phyloP scores from a whole-genome alignment of 2,888 invertebrate species.

The Dicycla oo region DNA sequence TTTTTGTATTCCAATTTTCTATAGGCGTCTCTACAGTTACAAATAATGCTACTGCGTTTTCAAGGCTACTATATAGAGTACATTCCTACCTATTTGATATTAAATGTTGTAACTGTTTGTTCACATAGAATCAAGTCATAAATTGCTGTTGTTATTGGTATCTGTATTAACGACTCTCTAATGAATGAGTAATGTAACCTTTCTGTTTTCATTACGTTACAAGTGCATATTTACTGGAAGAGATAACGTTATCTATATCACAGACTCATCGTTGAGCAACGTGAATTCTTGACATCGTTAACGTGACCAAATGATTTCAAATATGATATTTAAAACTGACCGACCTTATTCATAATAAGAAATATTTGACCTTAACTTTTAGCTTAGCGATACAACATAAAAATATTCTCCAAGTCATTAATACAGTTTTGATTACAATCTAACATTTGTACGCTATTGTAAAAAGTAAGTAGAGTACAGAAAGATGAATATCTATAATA shows the following conservation, averaged over 20 bases:
- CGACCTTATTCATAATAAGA: constrained; percentile 35
- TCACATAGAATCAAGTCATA: background rate
- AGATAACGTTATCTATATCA: constrained; percentile 49
- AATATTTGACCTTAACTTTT: constrained; percentile 40
- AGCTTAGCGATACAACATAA: background rate
- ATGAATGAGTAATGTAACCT: constrained; percentile 11
- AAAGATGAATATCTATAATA: constrained; percentile 23
- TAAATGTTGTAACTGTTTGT: constrained; percentile 3
- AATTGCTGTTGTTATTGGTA: background rate
- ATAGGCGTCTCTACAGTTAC: constrained; percentile 31
- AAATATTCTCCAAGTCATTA: constrained; percentile 27
- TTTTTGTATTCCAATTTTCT: constrained; percentile 49
- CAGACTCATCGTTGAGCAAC: constrained; percentile 39
- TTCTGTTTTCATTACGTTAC: constrained; percentile 19
- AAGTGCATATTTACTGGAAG: constrained; percentile 34
- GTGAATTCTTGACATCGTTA: constrained; percentile 43
- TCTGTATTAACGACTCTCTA: background rate
- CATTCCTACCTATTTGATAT: constrained; percentile 11
- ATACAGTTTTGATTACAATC: constrained; percentile 32
- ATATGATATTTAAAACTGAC: constrained; percentile 32
- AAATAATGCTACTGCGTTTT: constrained; percentile 44
- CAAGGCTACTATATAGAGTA: constrained; percentile 21
- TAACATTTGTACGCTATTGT: constrained; percentile 29
- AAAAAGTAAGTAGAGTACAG: constrained; percentile 37
- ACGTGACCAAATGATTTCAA: constrained; percentile 29